Conservation (phyloP, 2,113 vertebrate species). For the Hyperopisus bebe region DNA sequence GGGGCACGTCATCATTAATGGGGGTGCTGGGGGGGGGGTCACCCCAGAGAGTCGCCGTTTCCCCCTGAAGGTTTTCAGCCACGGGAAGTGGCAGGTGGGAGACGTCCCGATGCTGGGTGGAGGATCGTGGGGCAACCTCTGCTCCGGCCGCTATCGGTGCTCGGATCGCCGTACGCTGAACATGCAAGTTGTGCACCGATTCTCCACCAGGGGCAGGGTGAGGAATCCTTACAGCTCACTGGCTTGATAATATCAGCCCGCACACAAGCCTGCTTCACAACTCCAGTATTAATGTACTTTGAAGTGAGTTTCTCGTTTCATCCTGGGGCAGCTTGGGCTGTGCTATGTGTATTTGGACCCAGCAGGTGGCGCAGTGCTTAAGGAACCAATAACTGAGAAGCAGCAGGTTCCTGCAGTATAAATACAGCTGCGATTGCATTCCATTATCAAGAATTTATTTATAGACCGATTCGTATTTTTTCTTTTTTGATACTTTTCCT, state of each 20-base stretch:
- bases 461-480: background rate
- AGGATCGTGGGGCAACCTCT: background rate
- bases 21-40: constrained; percentile 27
- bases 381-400: background rate
- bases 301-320: background rate
- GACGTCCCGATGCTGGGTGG: too few species aligned
- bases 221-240: background rate
- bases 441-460: background rate
- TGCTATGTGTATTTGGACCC: background rate
- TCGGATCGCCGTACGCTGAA: background rate
- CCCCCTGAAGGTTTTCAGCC: constrained; percentile 1
- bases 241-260: background rate
- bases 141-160: background rate
- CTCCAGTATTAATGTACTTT: background rate
- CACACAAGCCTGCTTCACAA: background rate
- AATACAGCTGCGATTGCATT: background rate
- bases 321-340: background rate
- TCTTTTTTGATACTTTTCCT: background rate
- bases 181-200: background rate
- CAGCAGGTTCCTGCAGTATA: background rate
- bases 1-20: constrained; percentile 23
- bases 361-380: background rate
- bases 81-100: background rate
- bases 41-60: constrained; percentile 40
- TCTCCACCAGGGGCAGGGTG: background rate